phyloP scores from a whole-genome alignment of 1,140 invertebrate species.

The Philotrypesis tridentata region DNA sequence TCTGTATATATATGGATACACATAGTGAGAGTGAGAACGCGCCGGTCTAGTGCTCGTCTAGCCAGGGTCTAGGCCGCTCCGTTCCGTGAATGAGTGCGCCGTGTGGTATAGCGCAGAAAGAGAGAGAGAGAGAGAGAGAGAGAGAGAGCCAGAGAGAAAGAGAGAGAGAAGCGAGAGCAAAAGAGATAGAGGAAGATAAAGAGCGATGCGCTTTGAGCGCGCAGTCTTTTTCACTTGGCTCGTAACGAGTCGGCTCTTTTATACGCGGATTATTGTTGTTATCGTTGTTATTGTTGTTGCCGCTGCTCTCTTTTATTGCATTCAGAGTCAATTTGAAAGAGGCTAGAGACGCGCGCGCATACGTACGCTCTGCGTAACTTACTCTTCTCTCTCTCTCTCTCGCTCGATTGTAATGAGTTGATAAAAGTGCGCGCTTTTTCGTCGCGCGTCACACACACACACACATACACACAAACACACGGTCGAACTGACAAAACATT shows the following conservation, averaged over 20 bases:
- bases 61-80: constrained; percentile 56
- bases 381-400: neutral
- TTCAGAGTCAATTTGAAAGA: neutral
- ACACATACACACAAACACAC: too few species aligned
- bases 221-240: constrained; percentile 3
- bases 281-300: neutral
- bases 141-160: too few species aligned
- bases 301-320: neutral
- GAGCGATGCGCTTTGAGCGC: constrained; percentile 33
- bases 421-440: neutral
- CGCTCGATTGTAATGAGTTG: neutral
- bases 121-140: constrained; percentile 30
- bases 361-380: neutral
- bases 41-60: constrained; percentile 70
- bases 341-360: neutral
- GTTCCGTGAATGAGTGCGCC: neutral
- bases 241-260: constrained; percentile 20
- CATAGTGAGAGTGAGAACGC: constrained; percentile 5
- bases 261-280: neutral
- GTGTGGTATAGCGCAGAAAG: neutral
- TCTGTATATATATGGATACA: neutral
- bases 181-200: constrained; percentile 31
- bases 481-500: neutral
- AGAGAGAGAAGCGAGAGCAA: constrained; percentile 39
- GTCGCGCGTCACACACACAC: too few species aligned